phyloP scores from a whole-genome alignment of 2,113 vertebrate species.

The Scartelaos histophorus region DNA sequence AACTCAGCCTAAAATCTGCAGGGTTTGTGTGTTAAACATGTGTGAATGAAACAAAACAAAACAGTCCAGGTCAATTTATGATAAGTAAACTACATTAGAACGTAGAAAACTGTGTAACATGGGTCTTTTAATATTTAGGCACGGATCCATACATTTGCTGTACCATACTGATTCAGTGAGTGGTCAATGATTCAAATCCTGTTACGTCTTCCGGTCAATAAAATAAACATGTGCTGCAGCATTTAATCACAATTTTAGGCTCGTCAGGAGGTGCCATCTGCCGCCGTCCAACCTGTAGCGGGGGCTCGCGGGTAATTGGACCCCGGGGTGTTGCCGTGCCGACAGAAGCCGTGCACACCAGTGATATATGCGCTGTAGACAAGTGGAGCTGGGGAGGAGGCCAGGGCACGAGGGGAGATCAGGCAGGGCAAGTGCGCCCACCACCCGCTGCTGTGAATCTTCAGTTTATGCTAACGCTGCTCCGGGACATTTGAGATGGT shows the following conservation, averaged over 20 bases:
- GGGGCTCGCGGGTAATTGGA: constrained; percentile 60
- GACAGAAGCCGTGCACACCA: constrained; percentile 41
- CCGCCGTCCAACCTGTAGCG: constrained; percentile 36
- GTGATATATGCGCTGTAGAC: constrained; percentile 46
- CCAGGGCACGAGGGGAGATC: background rate
- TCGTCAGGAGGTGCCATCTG: constrained; percentile 54
- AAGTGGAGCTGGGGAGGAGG: constrained; percentile 25
- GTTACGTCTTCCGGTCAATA: constrained; percentile 20
- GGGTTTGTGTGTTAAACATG: too few relatives aligned
- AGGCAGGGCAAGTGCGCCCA: background rate
- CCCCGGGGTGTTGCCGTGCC: constrained; percentile 46
- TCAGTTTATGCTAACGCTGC: constrained; percentile 14
- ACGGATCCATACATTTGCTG: too few relatives aligned
- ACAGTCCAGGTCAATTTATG: too few relatives aligned
- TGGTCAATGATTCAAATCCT: background rate
- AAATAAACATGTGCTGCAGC: constrained; percentile 33
- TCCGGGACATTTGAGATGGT: too few relatives aligned
- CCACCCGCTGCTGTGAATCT: background rate
- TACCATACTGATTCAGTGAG: background rate
- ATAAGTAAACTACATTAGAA: too few relatives aligned
- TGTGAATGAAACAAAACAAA: too few relatives aligned
- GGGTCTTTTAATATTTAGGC: too few relatives aligned
- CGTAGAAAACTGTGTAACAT: too few relatives aligned
- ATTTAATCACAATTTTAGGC: constrained; percentile 47
- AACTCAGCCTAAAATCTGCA: too few relatives aligned